A percentile compares a stretch with the other conserved stretches of the same genome.
Conservation (phyloP, 1,140 invertebrate genomes). For the Dermatophagoides farinae region DNA sequence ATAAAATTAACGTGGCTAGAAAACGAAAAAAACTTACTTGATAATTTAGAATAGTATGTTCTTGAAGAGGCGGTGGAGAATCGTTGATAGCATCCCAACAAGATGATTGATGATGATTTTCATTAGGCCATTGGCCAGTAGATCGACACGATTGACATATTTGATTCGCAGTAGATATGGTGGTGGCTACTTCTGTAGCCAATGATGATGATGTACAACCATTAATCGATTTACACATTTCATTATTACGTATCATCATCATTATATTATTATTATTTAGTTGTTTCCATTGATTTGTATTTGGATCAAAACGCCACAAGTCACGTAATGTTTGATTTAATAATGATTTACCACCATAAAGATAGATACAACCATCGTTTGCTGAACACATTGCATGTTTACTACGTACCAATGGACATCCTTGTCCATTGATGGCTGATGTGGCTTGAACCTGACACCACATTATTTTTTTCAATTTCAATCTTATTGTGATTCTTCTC, state of each 20-base stretch:
- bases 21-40: constrained; percentile 24
- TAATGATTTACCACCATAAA: constrained; percentile 51
- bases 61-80: constrained; percentile 52
- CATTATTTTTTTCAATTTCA: constrained; percentile 7
- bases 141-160: too few relatives aligned
- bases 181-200: too few relatives aligned
- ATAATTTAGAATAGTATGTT: constrained; percentile 48
- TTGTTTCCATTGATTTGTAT: constrained; percentile 30
- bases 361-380: constrained; percentile 47
- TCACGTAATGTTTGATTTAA: constrained; percentile 59
- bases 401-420: constrained; percentile 34
- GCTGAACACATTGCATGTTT: constrained; percentile 52
- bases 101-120: too few relatives aligned
- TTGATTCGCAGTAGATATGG: too few relatives aligned
- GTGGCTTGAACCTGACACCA: constrained; percentile 15
- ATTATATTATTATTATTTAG: too few relatives aligned
- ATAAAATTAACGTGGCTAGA: neutral
- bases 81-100: constrained; percentile 20
- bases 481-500: neutral
- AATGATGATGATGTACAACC: too few relatives aligned
- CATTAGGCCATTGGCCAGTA: too few relatives aligned
- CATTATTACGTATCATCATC: neutral
- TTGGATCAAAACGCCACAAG: constrained; percentile 58
- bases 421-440: neutral
- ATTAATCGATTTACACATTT: too few relatives aligned